These are phyloP conservation scores for Muscicapa adusta DNA, from an alignment of 2,113 vertebrate species.

Conservation along the genomic window DNA sequence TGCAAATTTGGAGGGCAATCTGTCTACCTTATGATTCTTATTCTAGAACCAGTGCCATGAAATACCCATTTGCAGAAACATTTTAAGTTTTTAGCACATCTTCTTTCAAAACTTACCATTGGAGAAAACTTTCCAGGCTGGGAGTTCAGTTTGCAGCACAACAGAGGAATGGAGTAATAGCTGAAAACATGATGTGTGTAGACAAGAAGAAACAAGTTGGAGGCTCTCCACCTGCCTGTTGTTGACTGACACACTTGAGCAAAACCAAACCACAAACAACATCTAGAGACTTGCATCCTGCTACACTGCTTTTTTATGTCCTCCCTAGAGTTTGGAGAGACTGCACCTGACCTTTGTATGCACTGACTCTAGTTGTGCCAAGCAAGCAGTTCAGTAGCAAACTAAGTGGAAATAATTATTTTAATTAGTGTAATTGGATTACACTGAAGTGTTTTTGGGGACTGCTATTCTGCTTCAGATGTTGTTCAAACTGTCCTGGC, in stretches of 20 bases:
- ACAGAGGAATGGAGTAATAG: not conserved
- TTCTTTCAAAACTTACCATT: not conserved
- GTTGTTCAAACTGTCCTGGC: not conserved
- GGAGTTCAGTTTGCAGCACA: not conserved
- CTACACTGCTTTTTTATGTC: not conserved
- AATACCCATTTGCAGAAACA: not conserved
- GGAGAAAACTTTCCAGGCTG: not conserved
- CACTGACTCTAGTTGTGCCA: not conserved
- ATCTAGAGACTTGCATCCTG: not conserved
- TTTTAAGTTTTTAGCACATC: not conserved
- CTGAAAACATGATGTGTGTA: not conserved
- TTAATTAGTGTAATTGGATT: constrained; percentile 47
- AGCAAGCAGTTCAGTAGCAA: constrained; percentile 43
- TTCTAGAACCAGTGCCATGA: not conserved
- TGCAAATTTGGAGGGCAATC: not conserved
- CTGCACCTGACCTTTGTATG: constrained; percentile 24
- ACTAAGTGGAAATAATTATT: constrained; percentile 49
- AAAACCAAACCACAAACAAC: not conserved
- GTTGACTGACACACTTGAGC: not conserved
- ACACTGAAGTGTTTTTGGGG: not conserved
- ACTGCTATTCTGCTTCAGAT: constrained; percentile 6
- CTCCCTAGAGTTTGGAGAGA: not conserved
- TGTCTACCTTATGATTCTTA: not conserved
- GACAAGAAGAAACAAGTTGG: not conserved
- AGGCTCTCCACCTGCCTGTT: not conserved